Base-by-base conservation (phyloP, 2,888 invertebrate genomes). In the Hirtodrosophila confusa region DNA sequence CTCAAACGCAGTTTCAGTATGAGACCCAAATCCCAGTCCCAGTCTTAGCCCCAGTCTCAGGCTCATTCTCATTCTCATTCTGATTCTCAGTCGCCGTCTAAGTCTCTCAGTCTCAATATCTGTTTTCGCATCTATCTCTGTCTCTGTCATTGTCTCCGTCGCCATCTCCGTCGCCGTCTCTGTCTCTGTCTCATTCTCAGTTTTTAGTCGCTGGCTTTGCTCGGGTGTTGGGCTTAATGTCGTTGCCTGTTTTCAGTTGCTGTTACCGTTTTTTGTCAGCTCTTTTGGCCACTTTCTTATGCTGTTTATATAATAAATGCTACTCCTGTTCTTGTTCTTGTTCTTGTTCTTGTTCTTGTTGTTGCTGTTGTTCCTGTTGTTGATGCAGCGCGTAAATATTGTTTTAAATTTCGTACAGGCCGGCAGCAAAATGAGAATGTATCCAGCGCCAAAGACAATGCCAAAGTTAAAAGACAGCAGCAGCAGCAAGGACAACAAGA, bases 331-430 rank as follows among this genome's bases (percentile, higher is more conserved):
- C 4, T 39, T 56, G 35, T 31, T 23, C 36, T 49, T 41, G 43
- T 39, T 48, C 37, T 50, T 43, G 40, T 12, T 48, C 6, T 39
- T 56, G 33, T 35, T 23, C 36, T 49, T 41, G 43, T 37, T 48
- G 41, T 50, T 43, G 40, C 17, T 51, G 27, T 53, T 56, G 36
- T 40, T 49, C 33, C 48, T 63, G 56, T 41, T 68, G 43, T 43
- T 74, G 60, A 57, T 85, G 79, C 83, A 75, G 63, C 70, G 62
- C 54, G 65, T 63, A 75, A 84, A 86, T 74, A 80, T 80, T 86
- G 71, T 86, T 84, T 86, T 80, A 84, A 80, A 80, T 84, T 86
- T 65, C 57, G 56, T 50, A 69, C 31, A 67, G 66, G 80, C 69
- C 66, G 47, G 35, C 71, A 43, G 48, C 54, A n/a, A 55, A 63